Percentiles rank a stretch among this genome's conserved stretches.
Evolutionary conservation across 2,797 vertebrate genomes (phyloP).

Genomic region (Notolabrus celidotus): DNA sequence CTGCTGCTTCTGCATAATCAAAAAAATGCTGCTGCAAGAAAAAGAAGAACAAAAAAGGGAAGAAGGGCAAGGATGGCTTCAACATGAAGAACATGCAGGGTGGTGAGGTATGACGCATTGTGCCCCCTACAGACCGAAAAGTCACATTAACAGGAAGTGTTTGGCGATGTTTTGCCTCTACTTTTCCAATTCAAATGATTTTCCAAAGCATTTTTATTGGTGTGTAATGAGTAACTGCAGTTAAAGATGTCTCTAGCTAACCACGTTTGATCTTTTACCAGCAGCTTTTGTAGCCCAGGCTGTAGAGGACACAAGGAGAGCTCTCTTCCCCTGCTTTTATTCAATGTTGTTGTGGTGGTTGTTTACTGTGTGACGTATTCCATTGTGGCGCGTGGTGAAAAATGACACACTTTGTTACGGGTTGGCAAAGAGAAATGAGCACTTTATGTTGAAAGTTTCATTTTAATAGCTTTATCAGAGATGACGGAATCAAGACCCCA

Average conservation of each 20-base stretch:
- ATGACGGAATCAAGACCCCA: conserved; percentile 1
- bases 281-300: conserved; percentile 74
- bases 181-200: conserved; percentile 26
- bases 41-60: conserved; percentile 99
- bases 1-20: conserved; percentile 99
- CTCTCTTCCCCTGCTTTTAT: conserved; percentile 73
- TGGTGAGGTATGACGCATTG: conserved; percentile 81
- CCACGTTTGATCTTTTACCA: conserved; percentile 75
- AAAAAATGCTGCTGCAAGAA: conserved; percentile 99
- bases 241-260: conserved; percentile 62
- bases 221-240: conserved; percentile 11
- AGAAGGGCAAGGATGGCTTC: conserved; percentile 94
- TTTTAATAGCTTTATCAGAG: conserved; percentile 21
- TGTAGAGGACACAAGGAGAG: conserved; percentile 78
- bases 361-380: conserved; percentile 74
- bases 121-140: conserved; percentile 31
- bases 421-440: conserved; percentile 52
- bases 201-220: conserved; percentile 6
- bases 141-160: conserved; percentile 26
- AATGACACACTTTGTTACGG: conserved; percentile 75
- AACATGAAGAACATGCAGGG: conserved; percentile 91
- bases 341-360: conserved; percentile 75
- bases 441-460: conserved; percentile 6
- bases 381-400: conserved; percentile 78
- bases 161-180: conserved; percentile 24